Conservation (phyloP, 2,888 invertebrate genomes). For the Diploptera punctata region DNA sequence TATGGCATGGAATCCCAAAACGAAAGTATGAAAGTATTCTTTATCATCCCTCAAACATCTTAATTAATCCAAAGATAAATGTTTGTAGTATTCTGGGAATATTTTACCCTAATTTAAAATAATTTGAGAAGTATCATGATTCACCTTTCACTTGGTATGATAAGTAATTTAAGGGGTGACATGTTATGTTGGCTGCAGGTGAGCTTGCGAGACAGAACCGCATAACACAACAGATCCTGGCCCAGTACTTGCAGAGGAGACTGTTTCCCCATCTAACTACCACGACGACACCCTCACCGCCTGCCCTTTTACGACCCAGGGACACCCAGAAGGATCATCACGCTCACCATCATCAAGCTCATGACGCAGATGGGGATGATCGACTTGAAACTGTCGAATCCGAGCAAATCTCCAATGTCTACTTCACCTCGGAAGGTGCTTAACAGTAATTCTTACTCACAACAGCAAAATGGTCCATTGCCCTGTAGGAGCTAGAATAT, state of each 20-base stretch:
- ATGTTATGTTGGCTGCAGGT: constrained; percentile 49
- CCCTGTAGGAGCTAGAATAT: too few species aligned
- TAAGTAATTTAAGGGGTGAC: too few species aligned
- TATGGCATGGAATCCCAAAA: too few species aligned
- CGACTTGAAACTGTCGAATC: constrained; percentile 74
- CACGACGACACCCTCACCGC: constrained; percentile 11
- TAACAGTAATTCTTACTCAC: background rate
- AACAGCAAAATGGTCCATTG: background rate
- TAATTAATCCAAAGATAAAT: too few species aligned
- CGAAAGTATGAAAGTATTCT: too few species aligned
- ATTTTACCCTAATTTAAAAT: too few species aligned
- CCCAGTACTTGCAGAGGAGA: constrained; percentile 74
- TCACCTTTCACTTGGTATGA: too few species aligned
- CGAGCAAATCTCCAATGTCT: constrained; percentile 63
- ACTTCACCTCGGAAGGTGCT: constrained; percentile 47
- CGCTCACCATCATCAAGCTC: constrained; percentile 44
- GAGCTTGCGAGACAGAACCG: constrained; percentile 77
- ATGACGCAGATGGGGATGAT: constrained; percentile 54
- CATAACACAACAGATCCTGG: constrained; percentile 78
- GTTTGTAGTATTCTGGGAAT: too few species aligned
- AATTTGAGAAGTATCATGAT: too few species aligned
- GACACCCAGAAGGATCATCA: constrained; percentile 15
- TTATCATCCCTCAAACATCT: too few species aligned
- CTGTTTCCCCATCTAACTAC: constrained; percentile 61
- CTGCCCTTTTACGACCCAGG: background rate